Base-by-base conservation (phyloP, 1,140 invertebrate species). In the Hermetia illucens region DNA sequence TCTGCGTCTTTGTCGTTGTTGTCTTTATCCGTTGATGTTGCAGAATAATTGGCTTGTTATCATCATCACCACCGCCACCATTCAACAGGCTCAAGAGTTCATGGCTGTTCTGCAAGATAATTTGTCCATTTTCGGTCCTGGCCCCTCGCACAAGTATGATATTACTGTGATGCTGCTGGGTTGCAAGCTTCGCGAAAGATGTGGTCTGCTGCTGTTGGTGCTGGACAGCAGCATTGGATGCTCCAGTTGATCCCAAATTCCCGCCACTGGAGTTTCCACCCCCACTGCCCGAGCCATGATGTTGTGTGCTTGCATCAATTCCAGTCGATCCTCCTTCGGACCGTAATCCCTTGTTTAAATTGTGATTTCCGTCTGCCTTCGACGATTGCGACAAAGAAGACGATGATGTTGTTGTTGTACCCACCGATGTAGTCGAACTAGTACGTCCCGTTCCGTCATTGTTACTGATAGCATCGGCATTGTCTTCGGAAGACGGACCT, bases 51-150 rank as follows among this genome's bases (percentile, higher is more conserved):
- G 13, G 30, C 30, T 6, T 21, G 31, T 16, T 33, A 16, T 16
- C 15, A 16, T 33, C 8, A 16, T 18, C 16, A 2, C 21, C 27
- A 10, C 41, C 37, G 25, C 15, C 25, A 19, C 15, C 54, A 37
- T 44, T 57, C 21, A 55, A 46, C 41, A 60, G 45, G 27, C 46
- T 59, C 6, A 60, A 48, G 34, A 60, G 52, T 13, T 59, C 57
- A 45, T 60, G 57, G 21, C 57, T 57, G 35, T 60, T 60, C 37
- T 60, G 57, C 33, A 60, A 54, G 24, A 60, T 55, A 34, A 60
- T 60, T 45, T 60, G 56, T 15, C 57, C 57, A 50, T 60, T 59
- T 41, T 60, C 57, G 30, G 57, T 60, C 33, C 57, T 51, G n/a
- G 57, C 49, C 31, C 57, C 57, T 21, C 57, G 57, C 49, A 60